Percentiles rank a stretch among this genome's conserved stretches.
Evolutionary conservation across 2,888 invertebrate species (phyloP).

Genomic region (Leptinotarsa rubiginosa): DNA sequence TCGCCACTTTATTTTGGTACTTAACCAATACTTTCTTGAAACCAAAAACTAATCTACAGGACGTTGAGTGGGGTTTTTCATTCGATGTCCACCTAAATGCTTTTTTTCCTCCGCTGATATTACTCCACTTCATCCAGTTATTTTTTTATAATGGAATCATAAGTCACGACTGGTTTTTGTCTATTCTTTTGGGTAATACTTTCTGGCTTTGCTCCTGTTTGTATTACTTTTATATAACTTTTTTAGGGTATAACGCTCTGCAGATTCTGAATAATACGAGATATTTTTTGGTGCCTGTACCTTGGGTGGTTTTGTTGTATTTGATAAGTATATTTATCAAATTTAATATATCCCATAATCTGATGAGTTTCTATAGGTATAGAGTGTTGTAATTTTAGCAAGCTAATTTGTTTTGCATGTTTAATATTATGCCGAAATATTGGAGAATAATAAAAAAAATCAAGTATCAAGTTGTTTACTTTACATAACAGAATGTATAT

Average conservation of each 20-base stretch:
- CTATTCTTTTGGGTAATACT: conserved; percentile 79
- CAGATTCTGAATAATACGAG: conserved; percentile 88
- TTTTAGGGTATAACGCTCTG: conserved; percentile 93
- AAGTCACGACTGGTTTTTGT: conserved; percentile 48
- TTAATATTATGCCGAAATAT: background rate
- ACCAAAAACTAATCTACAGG: conserved; percentile 75
- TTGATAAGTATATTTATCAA: conserved; percentile 79
- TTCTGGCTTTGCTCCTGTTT: conserved; percentile 90
- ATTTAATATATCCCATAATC: conserved; percentile 84
- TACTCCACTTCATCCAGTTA: conserved; percentile 93
- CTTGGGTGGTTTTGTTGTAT: conserved; percentile 80
- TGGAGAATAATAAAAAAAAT: conserved; percentile 17
- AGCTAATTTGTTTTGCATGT: conserved; percentile 14
- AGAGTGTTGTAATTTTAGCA: conserved; percentile 72
- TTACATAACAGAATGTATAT: conserved; percentile 28
- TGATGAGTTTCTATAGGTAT: conserved; percentile 86
- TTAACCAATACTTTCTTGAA: conserved; percentile 83
- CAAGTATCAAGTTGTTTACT: conserved; percentile 22
- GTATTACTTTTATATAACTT: conserved; percentile 96
- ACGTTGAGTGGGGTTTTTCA: conserved; percentile 98
- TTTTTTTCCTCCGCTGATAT: conserved; percentile 94
- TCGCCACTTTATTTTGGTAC: conserved; percentile 53
- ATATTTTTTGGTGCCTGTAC: conserved; percentile 84
- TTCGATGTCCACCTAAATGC: conserved; percentile 99
- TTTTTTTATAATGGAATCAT: conserved; percentile 85